phyloP scores from a whole-genome alignment of 2,888 invertebrate species.

The Ashinkailepas kermadecensis region DNA sequence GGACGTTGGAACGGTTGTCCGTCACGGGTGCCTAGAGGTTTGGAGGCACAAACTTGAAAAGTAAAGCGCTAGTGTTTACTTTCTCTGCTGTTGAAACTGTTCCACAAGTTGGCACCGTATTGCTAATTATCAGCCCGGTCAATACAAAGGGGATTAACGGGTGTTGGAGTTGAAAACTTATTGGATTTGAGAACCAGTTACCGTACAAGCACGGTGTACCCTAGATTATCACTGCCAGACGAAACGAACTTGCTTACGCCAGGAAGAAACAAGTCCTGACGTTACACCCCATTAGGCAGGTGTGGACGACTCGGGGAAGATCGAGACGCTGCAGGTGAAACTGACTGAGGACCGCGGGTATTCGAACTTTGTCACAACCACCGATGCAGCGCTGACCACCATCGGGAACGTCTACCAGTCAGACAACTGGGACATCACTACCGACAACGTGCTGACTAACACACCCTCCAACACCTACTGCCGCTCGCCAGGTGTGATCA shows the following conservation, averaged over 20 bases:
- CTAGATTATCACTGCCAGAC: neutral
- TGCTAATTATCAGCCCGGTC: neutral
- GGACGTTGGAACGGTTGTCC: no score
- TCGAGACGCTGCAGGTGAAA: slow-evolving; percentile 28
- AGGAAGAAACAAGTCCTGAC: no score
- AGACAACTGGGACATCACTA: slow-evolving; percentile 46
- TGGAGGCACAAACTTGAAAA: no score
- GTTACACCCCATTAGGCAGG: slow-evolving; percentile 25
- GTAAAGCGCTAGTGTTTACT: no score
- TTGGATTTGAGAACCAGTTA: neutral
- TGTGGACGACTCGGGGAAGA: slow-evolving; percentile 28
- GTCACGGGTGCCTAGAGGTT: no score
- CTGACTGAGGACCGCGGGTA: slow-evolving; percentile 29
- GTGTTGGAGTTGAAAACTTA: no score
- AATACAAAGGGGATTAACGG: neutral
- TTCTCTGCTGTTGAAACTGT: no score
- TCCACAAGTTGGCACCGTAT: neutral
- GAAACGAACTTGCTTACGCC: no score
- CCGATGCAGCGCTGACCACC: neutral
- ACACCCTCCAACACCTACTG: slow-evolving; percentile 60
- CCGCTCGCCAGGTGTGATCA: slow-evolving; percentile 55
- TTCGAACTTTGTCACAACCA: slow-evolving; percentile 24
- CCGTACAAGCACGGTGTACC: neutral
- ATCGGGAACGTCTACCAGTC: slow-evolving; percentile 28
- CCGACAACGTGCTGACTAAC: slow-evolving; percentile 53